These are phyloP conservation scores for Adoxophyes honmai DNA, from an alignment of 1,140 invertebrate genomes.

Conservation along the genomic window DNA sequence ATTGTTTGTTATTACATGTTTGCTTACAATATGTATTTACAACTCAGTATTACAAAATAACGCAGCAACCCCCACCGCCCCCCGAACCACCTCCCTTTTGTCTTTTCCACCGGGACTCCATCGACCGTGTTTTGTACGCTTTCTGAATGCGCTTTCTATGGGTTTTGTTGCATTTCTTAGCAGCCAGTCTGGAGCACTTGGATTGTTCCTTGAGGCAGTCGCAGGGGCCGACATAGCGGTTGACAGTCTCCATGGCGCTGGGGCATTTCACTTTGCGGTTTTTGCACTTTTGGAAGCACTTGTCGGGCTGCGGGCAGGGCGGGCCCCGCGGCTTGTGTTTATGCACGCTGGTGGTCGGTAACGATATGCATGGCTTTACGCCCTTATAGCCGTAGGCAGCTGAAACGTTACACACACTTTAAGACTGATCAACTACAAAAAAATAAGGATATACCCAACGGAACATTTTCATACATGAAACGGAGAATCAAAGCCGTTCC, in stretches of 20 bases:
- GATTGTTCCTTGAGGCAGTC: conserved; percentile 45
- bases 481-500: too few species aligned
- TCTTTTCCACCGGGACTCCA: conserved; percentile 47
- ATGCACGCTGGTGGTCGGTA: conserved; percentile 55
- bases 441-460: too few species aligned
- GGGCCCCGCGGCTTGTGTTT: conserved; percentile 54
- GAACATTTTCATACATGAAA: too few species aligned
- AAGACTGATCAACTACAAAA: background rate
- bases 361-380: conserved; percentile 59
- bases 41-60: conserved; percentile 38
- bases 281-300: conserved; percentile 53
- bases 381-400: conserved; percentile 46
- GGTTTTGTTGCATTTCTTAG: conserved; percentile 34
- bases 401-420: conserved; percentile 31
- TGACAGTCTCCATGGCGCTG: conserved; percentile 51
- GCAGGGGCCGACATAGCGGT: conserved; percentile 40
- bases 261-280: conserved; percentile 49
- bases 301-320: conserved; percentile 51
- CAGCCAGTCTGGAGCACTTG: conserved; percentile 38
- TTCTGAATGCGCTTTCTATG: conserved; percentile 53
- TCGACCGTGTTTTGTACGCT: conserved; percentile 43
- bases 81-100: conserved; percentile 22
- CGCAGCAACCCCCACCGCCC: conserved; percentile 32
- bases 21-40: background rate
- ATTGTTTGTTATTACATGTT: too few species aligned